Conservation (phyloP, 2,888 invertebrate species). For the Camptogramma bilineatum region DNA sequence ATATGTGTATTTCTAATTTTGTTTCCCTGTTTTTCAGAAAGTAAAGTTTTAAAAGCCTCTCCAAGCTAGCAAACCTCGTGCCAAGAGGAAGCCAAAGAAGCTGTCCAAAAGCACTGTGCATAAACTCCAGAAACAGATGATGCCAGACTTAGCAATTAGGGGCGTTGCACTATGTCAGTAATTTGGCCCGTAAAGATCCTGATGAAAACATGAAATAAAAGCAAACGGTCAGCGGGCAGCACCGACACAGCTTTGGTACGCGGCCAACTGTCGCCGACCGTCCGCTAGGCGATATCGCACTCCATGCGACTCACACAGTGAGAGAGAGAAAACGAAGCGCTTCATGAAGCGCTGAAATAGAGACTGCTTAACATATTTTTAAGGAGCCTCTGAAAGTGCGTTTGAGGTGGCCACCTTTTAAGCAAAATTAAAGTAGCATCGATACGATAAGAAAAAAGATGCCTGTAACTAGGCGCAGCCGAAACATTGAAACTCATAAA, state of each 20-base stretch:
- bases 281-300: conserved; percentile 46
- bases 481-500: too few species aligned
- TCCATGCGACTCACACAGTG: conserved; percentile 11
- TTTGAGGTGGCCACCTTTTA: too few species aligned
- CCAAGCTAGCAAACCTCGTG: background rate
- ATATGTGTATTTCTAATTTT: too few species aligned
- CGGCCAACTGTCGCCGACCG: conserved; percentile 68
- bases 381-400: too few species aligned
- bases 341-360: conserved; percentile 2
- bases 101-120: conserved; percentile 14
- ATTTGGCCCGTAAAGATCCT: conserved; percentile 69
- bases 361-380: background rate
- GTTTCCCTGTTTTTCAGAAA: background rate
- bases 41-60: conserved; percentile 1
- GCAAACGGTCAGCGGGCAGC: conserved; percentile 67
- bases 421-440: too few species aligned
- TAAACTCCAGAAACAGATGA: conserved; percentile 19
- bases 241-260: conserved; percentile 76
- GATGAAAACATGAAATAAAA: conserved; percentile 82
- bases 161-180: conserved; percentile 48
- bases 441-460: too few species aligned
- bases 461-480: too few species aligned
- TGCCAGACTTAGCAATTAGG: conserved; percentile 26
- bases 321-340: too few species aligned
- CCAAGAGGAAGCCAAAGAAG: conserved; percentile 10